These are phyloP conservation scores for Oryzias javanicus DNA, from an alignment of 2,113 vertebrate species.

Conservation along the genomic window DNA sequence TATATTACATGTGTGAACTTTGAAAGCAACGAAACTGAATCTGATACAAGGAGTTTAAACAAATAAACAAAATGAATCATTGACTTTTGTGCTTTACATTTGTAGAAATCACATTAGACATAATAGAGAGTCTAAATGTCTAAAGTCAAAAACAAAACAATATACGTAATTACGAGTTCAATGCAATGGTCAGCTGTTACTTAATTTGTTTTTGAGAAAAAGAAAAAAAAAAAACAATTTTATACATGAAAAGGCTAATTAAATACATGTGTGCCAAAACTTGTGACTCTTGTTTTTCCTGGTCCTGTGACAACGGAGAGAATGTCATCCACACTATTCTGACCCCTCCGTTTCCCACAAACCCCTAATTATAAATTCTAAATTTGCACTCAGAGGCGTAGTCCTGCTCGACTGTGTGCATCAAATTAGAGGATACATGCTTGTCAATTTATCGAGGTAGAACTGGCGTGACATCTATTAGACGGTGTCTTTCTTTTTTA, in stretches of 20 bases:
- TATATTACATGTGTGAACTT: too few relatives aligned
- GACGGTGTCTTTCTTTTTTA: conserved; percentile 1
- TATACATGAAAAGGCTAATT: conserved; percentile 8
- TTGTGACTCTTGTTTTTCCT: conserved; percentile 40
- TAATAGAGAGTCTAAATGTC: too few relatives aligned
- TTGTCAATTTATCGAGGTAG: conserved; percentile 37
- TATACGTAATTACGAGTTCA: background rate
- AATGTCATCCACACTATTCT: conserved; percentile 16
- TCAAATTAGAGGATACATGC: conserved; percentile 61
- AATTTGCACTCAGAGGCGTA: conserved; percentile 62
- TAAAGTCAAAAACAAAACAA: background rate
- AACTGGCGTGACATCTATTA: conserved; percentile 11
- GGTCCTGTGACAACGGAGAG: conserved; percentile 42
- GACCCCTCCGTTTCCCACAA: conserved; percentile 36
- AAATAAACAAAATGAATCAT: too few relatives aligned
- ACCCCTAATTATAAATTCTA: conserved; percentile 64
- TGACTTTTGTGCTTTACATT: too few relatives aligned
- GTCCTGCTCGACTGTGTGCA: conserved; percentile 31
- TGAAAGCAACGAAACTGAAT: too few relatives aligned
- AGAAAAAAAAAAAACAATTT: conserved; percentile 2
- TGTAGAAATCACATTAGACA: too few relatives aligned
- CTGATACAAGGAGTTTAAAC: too few relatives aligned
- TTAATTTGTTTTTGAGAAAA: conserved; percentile 2
- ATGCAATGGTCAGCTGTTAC: background rate
- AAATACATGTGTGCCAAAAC: conserved; percentile 15